Base-by-base conservation (phyloP, 2,113 vertebrate species). In the Rhabdornis inornatus region DNA sequence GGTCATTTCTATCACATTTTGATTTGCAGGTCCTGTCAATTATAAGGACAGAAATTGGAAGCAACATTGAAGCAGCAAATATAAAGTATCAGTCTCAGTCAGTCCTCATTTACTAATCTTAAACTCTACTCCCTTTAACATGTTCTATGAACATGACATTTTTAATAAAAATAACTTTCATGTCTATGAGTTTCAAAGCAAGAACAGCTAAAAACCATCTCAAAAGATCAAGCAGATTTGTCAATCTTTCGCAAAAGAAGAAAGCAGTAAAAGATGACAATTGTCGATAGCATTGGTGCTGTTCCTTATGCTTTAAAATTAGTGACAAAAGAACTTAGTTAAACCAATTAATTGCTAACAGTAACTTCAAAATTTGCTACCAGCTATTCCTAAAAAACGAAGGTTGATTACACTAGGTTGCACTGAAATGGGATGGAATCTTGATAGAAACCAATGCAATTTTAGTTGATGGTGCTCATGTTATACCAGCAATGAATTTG, bases 121-220 rank as follows among this genome's bases (percentile, higher is more conserved):
- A 88, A 90, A 78, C 39, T 52, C 70, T 40, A 57, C 10, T 92
- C 30, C 70, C 69, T 94, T 86, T 77, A 92, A 78, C 28, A 59
- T 95, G 28, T 89, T 91, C 76, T 69, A 76, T 50, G 63, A 94
- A 90, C 44, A 47, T 31, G 57, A 53, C 28, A 88, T 72, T 87
- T 89, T 77, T 74, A 91, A 95, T 77, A 91, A 89, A 92, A 95
- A 83, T 82, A 96, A 77, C 83, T 77, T 92, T 50, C 77, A 52
- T 44, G 66, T 79, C 89, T 86, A 70, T 37, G 56, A 85, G 52
- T 95, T 96, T 79, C 79, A 94, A 89, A 95, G 76, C 28, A 86
- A 78, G 22, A 83, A 78, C 53, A 84, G 37, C 49, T 79, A 52
- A 76, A 93, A 88, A 85, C 56, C 4, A 0, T 65, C 83, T 91